These are phyloP conservation scores for Hormaphis cornu DNA, from an alignment of 1,140 invertebrate species.

Conservation along the genomic window DNA sequence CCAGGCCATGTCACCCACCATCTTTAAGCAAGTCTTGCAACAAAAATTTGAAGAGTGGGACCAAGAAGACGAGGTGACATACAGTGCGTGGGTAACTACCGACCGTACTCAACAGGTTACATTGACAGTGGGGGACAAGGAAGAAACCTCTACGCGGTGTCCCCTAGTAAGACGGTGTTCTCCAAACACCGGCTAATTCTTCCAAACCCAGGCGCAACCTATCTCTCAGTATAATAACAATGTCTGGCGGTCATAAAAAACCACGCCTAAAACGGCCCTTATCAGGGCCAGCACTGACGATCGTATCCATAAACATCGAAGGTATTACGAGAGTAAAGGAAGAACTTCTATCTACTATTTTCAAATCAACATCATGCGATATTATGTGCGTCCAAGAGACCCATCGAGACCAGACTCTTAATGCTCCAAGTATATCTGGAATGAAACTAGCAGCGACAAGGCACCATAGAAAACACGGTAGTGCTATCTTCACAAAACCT, in stretches of 20 bases:
- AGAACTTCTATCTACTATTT: slow-evolving; percentile 6
- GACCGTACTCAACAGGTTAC: too few relatives aligned
- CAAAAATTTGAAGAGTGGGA: too few relatives aligned
- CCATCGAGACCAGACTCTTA: slow-evolving; percentile 11
- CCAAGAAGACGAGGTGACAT: too few relatives aligned
- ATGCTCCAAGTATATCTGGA: background rate
- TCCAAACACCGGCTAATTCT: background rate
- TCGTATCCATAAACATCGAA: slow-evolving; percentile 17
- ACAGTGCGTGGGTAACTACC: too few relatives aligned
- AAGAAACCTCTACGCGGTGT: too few relatives aligned
- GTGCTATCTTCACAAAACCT: slow-evolving; percentile 26
- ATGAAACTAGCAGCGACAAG: slow-evolving; percentile 15
- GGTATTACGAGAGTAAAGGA: slow-evolving; percentile 4
- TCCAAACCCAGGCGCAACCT: background rate
- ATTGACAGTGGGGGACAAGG: too few relatives aligned
- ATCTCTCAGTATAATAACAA: background rate
- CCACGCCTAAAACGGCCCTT: background rate
- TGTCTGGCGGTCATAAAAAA: background rate
- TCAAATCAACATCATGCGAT: background rate
- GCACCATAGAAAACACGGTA: slow-evolving; percentile 17
- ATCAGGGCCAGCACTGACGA: background rate
- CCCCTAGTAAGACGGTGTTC: background rate
- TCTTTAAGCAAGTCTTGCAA: too few relatives aligned
- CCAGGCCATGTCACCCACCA: too few relatives aligned
- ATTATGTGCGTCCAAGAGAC: slow-evolving; percentile 8